Percentiles rank a stretch among this genome's conserved stretches.
Evolutionary conservation across 2,113 vertebrate genomes (phyloP).

Genomic region (Dascyllus trimaculatus): DNA sequence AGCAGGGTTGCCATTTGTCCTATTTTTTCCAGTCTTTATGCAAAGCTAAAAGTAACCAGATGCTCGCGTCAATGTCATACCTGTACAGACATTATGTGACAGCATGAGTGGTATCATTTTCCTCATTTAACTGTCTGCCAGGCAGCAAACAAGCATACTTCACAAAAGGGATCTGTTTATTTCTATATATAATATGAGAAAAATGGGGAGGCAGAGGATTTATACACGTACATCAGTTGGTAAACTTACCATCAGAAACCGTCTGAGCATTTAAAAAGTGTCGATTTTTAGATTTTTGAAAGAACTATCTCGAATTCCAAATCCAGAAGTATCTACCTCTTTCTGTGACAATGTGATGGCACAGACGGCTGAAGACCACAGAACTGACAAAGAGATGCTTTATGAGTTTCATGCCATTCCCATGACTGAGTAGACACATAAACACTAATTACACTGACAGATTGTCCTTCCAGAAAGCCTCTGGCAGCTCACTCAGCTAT

Average conservation of each 20-base stretch:
- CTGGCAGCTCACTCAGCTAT: slow-evolving; percentile 46
- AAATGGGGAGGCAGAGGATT: slow-evolving; percentile 5
- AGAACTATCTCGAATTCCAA: neutral
- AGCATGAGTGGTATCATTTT: neutral
- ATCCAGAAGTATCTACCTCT: slow-evolving; percentile 13
- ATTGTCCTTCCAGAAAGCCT: slow-evolving; percentile 38
- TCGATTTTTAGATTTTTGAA: neutral
- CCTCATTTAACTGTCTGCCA: neutral
- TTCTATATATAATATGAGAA: slow-evolving; percentile 21
- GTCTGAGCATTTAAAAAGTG: slow-evolving; percentile 26
- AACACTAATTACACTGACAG: slow-evolving; percentile 72
- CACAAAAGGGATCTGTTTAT: slow-evolving; percentile 11
- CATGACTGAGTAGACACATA: slow-evolving; percentile 63
- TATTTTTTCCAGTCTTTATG: neutral
- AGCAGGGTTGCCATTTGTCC: neutral
- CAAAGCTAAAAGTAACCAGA: neutral
- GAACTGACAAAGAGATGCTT: slow-evolving; percentile 60
- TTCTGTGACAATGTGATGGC: slow-evolving; percentile 20
- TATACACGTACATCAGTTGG: slow-evolving; percentile 5
- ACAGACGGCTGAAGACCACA: slow-evolving; percentile 39
- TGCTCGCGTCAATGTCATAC: neutral
- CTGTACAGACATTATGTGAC: neutral
- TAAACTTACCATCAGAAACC: slow-evolving; percentile 14
- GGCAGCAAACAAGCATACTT: slow-evolving; percentile 2
- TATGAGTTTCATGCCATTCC: slow-evolving; percentile 67